These are phyloP conservation scores for Chironomus riparius DNA, from an alignment of 2,888 invertebrate genomes.

Conservation along the genomic window DNA sequence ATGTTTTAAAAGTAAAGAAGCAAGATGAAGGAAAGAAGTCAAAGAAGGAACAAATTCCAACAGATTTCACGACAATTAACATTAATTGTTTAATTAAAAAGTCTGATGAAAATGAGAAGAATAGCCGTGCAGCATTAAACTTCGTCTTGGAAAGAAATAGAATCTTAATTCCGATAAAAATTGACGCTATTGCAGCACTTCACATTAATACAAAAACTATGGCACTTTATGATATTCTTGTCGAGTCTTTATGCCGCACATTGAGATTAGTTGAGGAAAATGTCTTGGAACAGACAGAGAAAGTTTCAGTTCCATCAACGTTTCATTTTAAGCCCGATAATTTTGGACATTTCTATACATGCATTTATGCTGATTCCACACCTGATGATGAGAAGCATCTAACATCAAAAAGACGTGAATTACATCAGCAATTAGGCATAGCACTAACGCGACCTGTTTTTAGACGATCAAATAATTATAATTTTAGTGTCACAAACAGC, in stretches of 20 bases:
- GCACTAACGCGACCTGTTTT: slow-evolving; percentile 63
- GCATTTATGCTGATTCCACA: slow-evolving; percentile 57
- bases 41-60: slow-evolving; percentile 34
- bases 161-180: slow-evolving; percentile 48
- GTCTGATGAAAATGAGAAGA: slow-evolving; percentile 33
- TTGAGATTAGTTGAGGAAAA: slow-evolving; percentile 56
- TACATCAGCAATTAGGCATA: slow-evolving; percentile 65
- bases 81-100: slow-evolving; percentile 38
- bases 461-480: slow-evolving; percentile 58
- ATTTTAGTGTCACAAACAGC: slow-evolving; percentile 42
- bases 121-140: background rate
- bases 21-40: background rate
- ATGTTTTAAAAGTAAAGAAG: slow-evolving; percentile 31
- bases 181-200: slow-evolving; percentile 65
- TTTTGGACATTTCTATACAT: slow-evolving; percentile 68
- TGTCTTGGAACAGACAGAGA: slow-evolving; percentile 34
- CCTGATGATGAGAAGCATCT: slow-evolving; percentile 52
- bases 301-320: slow-evolving; percentile 35
- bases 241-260: slow-evolving; percentile 64
- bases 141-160: slow-evolving; percentile 6
- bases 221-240: slow-evolving; percentile 61
- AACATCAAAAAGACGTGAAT: slow-evolving; percentile 55
- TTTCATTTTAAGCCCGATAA: slow-evolving; percentile 65
- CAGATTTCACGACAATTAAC: slow-evolving; percentile 37
- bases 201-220: slow-evolving; percentile 53